Percentiles rank a stretch among this genome's conserved stretches.
phyloP scores from a whole-genome alignment of 1,140 invertebrate genomes.

The Conus betulinus region DNA sequence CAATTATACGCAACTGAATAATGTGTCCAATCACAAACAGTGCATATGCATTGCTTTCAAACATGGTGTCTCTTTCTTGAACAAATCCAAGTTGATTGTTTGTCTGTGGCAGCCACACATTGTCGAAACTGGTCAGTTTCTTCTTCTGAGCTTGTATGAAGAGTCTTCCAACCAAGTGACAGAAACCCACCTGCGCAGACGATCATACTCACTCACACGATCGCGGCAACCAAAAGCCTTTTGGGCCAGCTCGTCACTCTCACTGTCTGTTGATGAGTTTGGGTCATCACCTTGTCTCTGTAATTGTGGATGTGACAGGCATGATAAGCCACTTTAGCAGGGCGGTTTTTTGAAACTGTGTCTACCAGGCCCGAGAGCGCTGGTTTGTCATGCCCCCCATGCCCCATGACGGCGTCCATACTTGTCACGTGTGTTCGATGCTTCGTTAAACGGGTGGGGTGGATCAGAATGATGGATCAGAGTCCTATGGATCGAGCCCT shows the following conservation, averaged over 20 bases:
- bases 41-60: conserved; percentile 23
- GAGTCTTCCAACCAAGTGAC: conserved; percentile 61
- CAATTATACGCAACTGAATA: neutral
- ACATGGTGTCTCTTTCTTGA: conserved; percentile 73
- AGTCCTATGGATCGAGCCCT: conserved; percentile 60
- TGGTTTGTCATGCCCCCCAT: conserved; percentile 60
- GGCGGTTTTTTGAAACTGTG: conserved; percentile 61
- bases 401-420: conserved; percentile 54
- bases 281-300: conserved; percentile 63
- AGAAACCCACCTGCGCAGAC: conserved; percentile 56
- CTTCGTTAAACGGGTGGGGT: conserved; percentile 57
- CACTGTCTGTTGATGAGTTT: conserved; percentile 63
- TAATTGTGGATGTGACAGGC: conserved; percentile 72
- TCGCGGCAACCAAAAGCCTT: conserved; percentile 65
- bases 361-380: conserved; percentile 66
- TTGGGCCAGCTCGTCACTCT: conserved; percentile 55
- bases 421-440: conserved; percentile 52
- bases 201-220: conserved; percentile 65
- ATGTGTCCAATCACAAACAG: neutral
- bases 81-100: conserved; percentile 56
- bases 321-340: conserved; percentile 64
- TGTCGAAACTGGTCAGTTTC: conserved; percentile 60
- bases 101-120: conserved; percentile 68
- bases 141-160: conserved; percentile 52
- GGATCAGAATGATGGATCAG: conserved; percentile 72